These are phyloP conservation scores for Drosophila bunnanda DNA, from an alignment of 2,888 invertebrate genomes.

Conservation along the genomic window DNA sequence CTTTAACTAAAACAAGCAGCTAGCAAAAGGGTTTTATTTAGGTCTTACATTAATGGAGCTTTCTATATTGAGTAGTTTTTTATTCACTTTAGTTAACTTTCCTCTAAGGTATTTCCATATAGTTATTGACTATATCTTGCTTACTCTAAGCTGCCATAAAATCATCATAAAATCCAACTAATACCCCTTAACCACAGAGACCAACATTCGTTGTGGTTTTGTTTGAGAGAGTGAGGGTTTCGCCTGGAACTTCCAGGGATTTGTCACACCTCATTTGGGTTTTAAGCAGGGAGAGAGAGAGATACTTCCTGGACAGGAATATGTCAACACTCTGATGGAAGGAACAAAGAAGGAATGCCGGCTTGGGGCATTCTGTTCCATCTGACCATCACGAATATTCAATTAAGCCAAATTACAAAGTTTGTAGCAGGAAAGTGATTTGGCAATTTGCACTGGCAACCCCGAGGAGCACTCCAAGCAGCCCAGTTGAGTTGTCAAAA, in stretches of 20 bases:
- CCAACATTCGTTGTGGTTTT: conserved; percentile 2
- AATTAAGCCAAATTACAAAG: conserved; percentile 77
- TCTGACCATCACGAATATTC: conserved; percentile 77
- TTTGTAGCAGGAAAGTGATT: conserved; percentile 73
- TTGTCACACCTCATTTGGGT: conserved; percentile 34
- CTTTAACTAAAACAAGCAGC: neutral
- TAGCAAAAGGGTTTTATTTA: no score
- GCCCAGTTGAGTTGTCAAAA: conserved; percentile 72
- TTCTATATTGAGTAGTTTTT: no score
- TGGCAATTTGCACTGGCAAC: conserved; percentile 46
- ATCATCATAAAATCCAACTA: conserved; percentile 8
- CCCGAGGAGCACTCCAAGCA: neutral
- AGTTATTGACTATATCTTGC: neutral
- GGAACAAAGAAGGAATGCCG: conserved; percentile 20
- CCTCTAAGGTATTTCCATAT: no score
- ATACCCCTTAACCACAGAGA: conserved; percentile 4
- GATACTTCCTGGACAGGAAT: conserved; percentile 2
- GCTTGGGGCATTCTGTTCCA: conserved; percentile 14
- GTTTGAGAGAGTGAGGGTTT: neutral
- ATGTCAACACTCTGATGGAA: conserved; percentile 42
- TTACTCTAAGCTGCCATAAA: neutral
- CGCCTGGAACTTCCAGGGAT: conserved; percentile 3
- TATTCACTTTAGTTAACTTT: no score
- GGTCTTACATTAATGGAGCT: no score
- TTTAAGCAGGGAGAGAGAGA: neutral